Evolutionary conservation across 2,888 invertebrate genomes (phyloP).

Genomic region (Ramazzottius varieornatus): DNA sequence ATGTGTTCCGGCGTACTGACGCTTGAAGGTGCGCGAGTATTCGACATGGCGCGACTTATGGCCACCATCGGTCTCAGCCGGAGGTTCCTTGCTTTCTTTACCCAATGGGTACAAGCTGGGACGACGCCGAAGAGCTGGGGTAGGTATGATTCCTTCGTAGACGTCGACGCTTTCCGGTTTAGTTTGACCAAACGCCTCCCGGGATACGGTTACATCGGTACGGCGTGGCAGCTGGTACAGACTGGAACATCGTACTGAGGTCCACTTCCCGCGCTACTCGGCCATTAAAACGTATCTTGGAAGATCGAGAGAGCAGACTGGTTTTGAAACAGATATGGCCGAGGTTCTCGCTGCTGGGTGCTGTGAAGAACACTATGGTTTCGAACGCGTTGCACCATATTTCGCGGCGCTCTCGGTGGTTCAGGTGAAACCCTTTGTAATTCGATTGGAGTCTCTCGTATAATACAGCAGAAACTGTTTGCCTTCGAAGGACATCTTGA

Average conservation of each 20-base stretch:
- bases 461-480: neutral
- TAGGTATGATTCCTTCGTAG: neutral
- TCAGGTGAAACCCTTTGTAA: slow-evolving; percentile 75
- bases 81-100: neutral
- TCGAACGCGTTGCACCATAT: slow-evolving; percentile 94
- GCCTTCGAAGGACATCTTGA: neutral
- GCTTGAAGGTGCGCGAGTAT: neutral
- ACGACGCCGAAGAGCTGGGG: neutral
- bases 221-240: neutral
- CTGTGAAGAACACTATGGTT: slow-evolving; percentile 83
- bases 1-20: neutral
- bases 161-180: neutral
- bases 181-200: neutral
- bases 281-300: neutral
- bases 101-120: neutral
- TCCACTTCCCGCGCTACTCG: neutral
- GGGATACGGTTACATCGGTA: neutral
- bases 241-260: too few relatives aligned
- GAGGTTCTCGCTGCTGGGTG: slow-evolving; percentile 1
- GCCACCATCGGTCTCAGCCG: neutral
- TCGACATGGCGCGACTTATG: too few relatives aligned
- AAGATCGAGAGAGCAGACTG: slow-evolving; percentile 19
- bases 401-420: slow-evolving; percentile 68
- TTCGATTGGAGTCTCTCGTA: slow-evolving; percentile 31
- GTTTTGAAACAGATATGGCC: slow-evolving; percentile 28